These are phyloP conservation scores for Chaetophractus vellerosus DNA, from an alignment of 2,797 vertebrate species.

Conservation along the genomic window DNA sequence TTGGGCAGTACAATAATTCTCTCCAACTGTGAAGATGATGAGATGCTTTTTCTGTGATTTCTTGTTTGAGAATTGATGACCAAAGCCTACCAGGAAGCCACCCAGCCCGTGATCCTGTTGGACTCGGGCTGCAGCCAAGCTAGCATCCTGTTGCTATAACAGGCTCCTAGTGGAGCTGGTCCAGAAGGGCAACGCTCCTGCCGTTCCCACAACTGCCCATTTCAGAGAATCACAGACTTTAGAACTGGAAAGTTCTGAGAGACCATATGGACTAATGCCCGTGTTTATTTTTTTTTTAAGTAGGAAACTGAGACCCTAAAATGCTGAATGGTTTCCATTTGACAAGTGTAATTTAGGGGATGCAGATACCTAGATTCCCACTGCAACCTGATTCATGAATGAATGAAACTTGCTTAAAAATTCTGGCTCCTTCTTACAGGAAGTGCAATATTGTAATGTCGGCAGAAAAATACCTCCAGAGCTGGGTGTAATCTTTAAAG, in stretches of 20 bases:
- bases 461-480: neutral
- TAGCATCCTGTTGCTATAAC: conserved; percentile 53
- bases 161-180: neutral
- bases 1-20: conserved; percentile 81
- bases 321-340: conserved; percentile 12
- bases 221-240: conserved; percentile 51
- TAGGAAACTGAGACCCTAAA: conserved; percentile 10
- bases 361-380: neutral
- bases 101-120: conserved; percentile 50
- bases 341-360: conserved; percentile 35
- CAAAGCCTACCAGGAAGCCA: conserved; percentile 76
- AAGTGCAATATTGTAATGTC: conserved; percentile 27
- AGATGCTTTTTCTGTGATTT: conserved; percentile 79
- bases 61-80: conserved; percentile 74
- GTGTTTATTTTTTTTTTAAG: neutral
- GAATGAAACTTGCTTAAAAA: conserved; percentile 55
- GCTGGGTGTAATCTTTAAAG: neutral
- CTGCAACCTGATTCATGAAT: neutral
- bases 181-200: neutral
- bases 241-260: conserved; percentile 3
- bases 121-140: conserved; percentile 60
- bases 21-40: conserved; percentile 80
- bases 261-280: conserved; percentile 1
- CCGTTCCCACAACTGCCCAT: neutral
- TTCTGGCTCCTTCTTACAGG: conserved; percentile 4